A percentile compares a stretch with the other conserved stretches of the same genome.
These are phyloP conservation scores for Halesus radiatus DNA, from an alignment of 1,140 invertebrate genomes.

Conservation along the genomic window DNA sequence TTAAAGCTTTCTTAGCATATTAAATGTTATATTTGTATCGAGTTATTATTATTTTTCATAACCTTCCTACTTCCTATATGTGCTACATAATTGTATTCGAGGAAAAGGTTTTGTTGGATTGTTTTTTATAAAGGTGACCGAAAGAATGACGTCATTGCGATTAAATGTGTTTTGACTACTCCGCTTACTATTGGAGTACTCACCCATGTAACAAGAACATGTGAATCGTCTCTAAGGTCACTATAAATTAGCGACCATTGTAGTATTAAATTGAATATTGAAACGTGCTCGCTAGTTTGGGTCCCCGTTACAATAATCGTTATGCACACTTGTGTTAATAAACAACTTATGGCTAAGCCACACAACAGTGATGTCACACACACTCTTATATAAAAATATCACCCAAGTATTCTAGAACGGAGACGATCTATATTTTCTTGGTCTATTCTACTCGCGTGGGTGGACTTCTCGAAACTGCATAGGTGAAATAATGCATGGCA, in stretches of 20 bases:
- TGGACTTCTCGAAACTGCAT: constrained; percentile 24
- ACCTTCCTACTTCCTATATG: too few relatives aligned
- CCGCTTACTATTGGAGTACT: too few relatives aligned
- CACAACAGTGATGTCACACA: constrained; percentile 7
- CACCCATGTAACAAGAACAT: too few relatives aligned
- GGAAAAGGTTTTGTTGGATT: too few relatives aligned
- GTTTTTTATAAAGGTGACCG: too few relatives aligned
- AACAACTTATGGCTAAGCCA: constrained; percentile 1
- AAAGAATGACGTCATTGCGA: too few relatives aligned
- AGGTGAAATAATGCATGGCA: constrained; percentile 17
- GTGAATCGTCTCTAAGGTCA: not conserved
- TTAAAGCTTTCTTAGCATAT: too few relatives aligned
- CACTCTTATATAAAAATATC: constrained; percentile 1
- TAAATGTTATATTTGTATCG: too few relatives aligned
- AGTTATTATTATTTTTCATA: too few relatives aligned
- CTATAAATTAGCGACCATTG: constrained; percentile 19
- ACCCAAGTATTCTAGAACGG: constrained; percentile 23
- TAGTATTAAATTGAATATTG: too few relatives aligned
- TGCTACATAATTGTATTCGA: too few relatives aligned
- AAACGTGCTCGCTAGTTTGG: not conserved
- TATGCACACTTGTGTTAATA: constrained; percentile 4
- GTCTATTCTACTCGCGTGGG: constrained; percentile 11
- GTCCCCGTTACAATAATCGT: constrained; percentile 15
- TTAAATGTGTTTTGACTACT: too few relatives aligned
- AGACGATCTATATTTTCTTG: not conserved